Base-by-base conservation (phyloP, 2,113 vertebrate species). In the Neolamprologus hecqui region DNA sequence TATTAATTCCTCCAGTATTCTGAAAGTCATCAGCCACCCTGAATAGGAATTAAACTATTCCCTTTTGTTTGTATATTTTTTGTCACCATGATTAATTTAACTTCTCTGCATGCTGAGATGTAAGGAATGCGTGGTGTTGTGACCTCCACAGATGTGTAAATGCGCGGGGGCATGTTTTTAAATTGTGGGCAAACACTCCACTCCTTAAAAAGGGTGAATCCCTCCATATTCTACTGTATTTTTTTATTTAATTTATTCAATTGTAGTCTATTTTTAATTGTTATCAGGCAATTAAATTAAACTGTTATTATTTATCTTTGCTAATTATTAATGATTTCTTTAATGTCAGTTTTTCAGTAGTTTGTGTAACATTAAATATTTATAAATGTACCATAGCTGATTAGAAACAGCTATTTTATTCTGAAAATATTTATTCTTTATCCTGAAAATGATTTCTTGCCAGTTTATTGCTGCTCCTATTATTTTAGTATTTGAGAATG, bases 1-100 rank as follows among this genome's bases (percentile, higher is more conserved):
- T 94, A 94, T 93, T 88, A 83, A 95, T 92, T 31, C 45, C 47
- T 58, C 81, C 53, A 81, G 57, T 54, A 85, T 93, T 95, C 81
- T 84, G 83, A 91, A 92, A 90, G 90, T 92, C 81, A 3, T 84
- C 21, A 80, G 63, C 63, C 54, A 37, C 73, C 57, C 58, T 9
- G 63, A 86, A 35, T 35, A 35, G 47, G 33, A 86, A 81, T 42
- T 65, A 45, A 87, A 89, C 82, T 33, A 85, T 81, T 77, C 47
- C n/a, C 14, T 57, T 21, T 68, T 70, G 85, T 92, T 92, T 82
- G 75, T 82, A 88, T 86, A 75, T 87, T 92, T 53, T 86, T 83
- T 82, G 77, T 86, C 81, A 88, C 86, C 83, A 42, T 37, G 57
- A 15, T 60, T 93, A 81, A 94, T 90, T 90, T 85, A 86, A 93